Conservation (phyloP, 2,888 invertebrate genomes). For the Ophion ventricosus region DNA sequence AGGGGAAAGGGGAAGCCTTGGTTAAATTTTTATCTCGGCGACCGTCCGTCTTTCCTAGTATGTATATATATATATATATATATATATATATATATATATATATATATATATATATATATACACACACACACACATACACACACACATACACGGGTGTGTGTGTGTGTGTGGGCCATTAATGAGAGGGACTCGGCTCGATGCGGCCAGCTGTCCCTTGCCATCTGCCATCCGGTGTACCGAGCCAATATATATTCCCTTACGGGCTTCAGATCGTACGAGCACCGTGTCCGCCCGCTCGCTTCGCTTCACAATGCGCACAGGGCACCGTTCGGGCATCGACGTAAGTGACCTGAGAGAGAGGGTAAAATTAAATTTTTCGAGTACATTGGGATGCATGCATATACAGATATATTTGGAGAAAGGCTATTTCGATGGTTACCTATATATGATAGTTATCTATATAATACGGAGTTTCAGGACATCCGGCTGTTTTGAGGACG, state of each 20-base stretch:
- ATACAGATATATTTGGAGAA: neutral
- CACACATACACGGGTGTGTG: no score
- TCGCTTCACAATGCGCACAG: constrained; percentile 24
- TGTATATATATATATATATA: neutral
- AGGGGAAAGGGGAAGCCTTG: neutral
- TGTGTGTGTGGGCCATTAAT: constrained; percentile 49
- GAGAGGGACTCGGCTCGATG: constrained; percentile 50
- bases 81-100: neutral
- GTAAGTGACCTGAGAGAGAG: neutral
- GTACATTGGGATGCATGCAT: neutral
- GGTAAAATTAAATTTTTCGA: constrained; percentile 7
- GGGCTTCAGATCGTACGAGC: constrained; percentile 27
- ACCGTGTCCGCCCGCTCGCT: constrained; percentile 54
- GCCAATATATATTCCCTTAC: constrained; percentile 64
- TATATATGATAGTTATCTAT: no score
- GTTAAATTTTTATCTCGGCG: constrained; percentile 6
- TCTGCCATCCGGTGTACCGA: constrained; percentile 68
- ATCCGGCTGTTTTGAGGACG: no score
- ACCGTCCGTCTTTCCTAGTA: neutral
- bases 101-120: neutral
- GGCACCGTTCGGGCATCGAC: neutral
- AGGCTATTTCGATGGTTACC: neutral
- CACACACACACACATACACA: no score
- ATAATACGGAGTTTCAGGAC: no score
- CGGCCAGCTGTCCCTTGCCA: constrained; percentile 70